Evolutionary conservation across 2,113 vertebrate species (phyloP), one percentile per base, ranked within the genome.

Genomic region (Labeo rohita): DNA sequence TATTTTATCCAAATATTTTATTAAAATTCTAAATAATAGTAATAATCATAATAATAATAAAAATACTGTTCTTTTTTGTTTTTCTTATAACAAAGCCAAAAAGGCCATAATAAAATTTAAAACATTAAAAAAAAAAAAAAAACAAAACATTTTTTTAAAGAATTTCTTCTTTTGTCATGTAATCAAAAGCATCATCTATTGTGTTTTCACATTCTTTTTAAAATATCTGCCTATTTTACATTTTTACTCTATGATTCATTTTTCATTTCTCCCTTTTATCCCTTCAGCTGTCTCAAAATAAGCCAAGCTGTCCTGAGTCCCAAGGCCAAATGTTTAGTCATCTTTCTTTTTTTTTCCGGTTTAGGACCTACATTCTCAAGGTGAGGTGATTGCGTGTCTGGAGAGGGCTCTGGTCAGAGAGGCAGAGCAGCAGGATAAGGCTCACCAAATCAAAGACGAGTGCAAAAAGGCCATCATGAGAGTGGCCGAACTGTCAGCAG

Each of bases 391-490:
- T 5, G 94, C 95, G 0, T 97, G 97, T 89, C 91, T 97, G 92
- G 97, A 97, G 87, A 97, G 96, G 86, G 96, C 95, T 47, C 89
- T 97, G 73, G 96, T 97, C 6, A 95, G 94, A 50, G 95, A 97
- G 85, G 96, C 94, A 0, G 96, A 97, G 89, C 95, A 96, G 80
- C 89, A 82, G 2, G 93, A 96, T 2, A 89, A 94, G 47, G 90
- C 91, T 49, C 87, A 92, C 63, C 89, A 89, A 79, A 94, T 97
- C 79, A 96, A 95, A n/a, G 95, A 96, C 4, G 92, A 91, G 23
- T 97, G 97, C 86, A 97, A 96, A 92, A 97, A 97, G 87, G 94
- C 96, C 0, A 97, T 97, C 83, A 94, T 97, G 10, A 95, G 97
- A 0, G 97, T 97, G 1, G 97, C 97, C 0, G 97, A 97, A 13